Base-by-base conservation (phyloP, 2,888 invertebrate genomes). In the Kryphioiulus occultus region DNA sequence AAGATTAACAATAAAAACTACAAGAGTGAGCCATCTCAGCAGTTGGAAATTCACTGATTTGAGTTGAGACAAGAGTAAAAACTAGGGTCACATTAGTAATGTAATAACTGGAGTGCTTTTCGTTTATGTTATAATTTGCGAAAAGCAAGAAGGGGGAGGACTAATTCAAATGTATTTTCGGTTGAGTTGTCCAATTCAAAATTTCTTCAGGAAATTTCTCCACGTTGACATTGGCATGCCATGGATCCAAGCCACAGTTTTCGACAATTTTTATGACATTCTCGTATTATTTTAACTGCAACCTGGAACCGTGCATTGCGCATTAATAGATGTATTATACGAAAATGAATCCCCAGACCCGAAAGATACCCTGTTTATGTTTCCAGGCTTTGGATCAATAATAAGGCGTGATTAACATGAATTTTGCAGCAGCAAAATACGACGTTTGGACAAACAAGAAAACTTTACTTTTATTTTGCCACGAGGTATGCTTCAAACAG, bases 261-360 rank as follows among this genome's bases (percentile, higher is more conserved):
- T 68, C 68, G 15, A 26, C 68, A 68, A 22, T 26, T 68, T 68
- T 68, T 68, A 68, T 68, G 68, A 26, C 68, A 26, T 22, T 68
- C 26, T 68, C 9, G 68, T 26, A 68, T 68, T 68, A 68, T 68
- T 68, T 68, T 68, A 68, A 68, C 68, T 26, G 26, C 68, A 68
- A 68, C 68, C 68, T 68, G 68, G 68, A 68, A 26, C 68, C 68
- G 68, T 68, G 68, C 68, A 68, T 26, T 68, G 68, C 68, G 68
- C 68, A 68, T 68, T 68, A 68, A 68, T 68, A 68, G 68, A 68
- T 68, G 68, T 26, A 68, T 68, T 68, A 68, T 68, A 68, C 68
- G 68, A 68, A 68, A 68, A 68, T 68, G 68, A 26, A 68, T 59
- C 53, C 53, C 53, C 53, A 59, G 53, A n/a, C 53, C 12, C 53